Evolutionary conservation across 2,113 vertebrate genomes (phyloP).

Genomic region (Peucedramus taeniatus): DNA sequence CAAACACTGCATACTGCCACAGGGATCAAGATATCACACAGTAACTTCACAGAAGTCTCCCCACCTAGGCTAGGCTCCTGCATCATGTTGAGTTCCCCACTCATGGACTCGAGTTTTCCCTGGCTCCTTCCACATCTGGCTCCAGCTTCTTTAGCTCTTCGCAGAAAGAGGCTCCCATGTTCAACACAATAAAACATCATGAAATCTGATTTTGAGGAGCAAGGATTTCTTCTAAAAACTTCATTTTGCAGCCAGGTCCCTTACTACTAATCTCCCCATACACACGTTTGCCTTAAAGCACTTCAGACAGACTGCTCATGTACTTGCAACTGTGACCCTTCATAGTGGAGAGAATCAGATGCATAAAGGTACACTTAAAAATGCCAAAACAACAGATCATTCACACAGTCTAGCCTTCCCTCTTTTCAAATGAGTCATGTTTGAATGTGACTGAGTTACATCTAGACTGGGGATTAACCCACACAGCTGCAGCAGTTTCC

Average conservation of each 20-base stretch:
- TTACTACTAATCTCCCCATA: background rate
- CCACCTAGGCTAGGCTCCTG: background rate
- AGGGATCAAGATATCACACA: background rate
- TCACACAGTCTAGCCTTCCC: background rate
- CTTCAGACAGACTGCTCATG: fast-evolving
- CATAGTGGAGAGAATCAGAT: background rate
- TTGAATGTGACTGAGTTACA: background rate
- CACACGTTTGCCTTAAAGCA: background rate
- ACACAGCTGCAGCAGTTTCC: background rate
- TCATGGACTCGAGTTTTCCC: background rate
- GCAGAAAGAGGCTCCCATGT: background rate
- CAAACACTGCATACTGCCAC: background rate
- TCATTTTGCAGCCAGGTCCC: background rate
- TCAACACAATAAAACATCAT: background rate
- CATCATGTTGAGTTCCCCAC: background rate
- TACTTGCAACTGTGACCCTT: background rate
- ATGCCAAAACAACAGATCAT: background rate
- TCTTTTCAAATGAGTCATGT: background rate
- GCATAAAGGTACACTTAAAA: background rate
- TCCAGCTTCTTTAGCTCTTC: background rate
- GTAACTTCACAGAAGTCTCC: background rate
- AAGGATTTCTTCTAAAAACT: background rate
- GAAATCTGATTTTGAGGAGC: fast-evolving
- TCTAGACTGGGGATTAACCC: background rate
- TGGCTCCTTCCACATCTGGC: background rate